Evolutionary conservation across 2,797 vertebrate species (phyloP), one percentile per base, ranked within the genome.

Genomic region (Gymnocypris eckloni): DNA sequence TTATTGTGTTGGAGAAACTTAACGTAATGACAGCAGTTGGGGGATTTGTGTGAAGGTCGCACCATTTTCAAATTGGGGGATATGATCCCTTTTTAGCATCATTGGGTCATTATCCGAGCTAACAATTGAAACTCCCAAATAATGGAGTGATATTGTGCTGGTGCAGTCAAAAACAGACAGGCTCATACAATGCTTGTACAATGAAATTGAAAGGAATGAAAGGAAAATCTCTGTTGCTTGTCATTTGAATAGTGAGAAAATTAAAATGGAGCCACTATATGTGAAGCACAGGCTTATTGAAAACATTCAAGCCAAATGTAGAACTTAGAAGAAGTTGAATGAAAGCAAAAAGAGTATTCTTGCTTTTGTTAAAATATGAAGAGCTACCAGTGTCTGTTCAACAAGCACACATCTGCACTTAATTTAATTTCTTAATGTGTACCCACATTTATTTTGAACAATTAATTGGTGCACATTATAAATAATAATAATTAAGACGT

Each of bases 1-100:
- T 89, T 86, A 90, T 90, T 90, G 90, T 90, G 86, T 87, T 88
- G 88, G 83, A 88, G 82, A 90, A 91, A 91, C 88, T 86, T 83
- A 61, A 86, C 52, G 39, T 83, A 88, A 89, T 88, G 87, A 92
- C 75, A 86, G 82, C 79, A 81, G 64, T 86, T 81, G 79, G 25
- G 45, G 50, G 84, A 84, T 3, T 82, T 22, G 48, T 16, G 52
- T 1, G 0, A 39, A 86, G 86, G 84, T 86, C 61, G 70, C 77
- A 76, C 67, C 81, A 56, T 83, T 79, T 85, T 86, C n/a, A 86
- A 89, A 85, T 79, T 79, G 85, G 83, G 86, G 86, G 76, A 91
- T 86, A 83, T 88, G 88, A 89, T 89, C 85, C 87, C 88, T 86
- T 87, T 87, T 85, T 86, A 79, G 61, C 71, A 59, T 86, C 86